phyloP scores from a whole-genome alignment of 2,797 vertebrate species.

The Clarias platycephalus region DNA sequence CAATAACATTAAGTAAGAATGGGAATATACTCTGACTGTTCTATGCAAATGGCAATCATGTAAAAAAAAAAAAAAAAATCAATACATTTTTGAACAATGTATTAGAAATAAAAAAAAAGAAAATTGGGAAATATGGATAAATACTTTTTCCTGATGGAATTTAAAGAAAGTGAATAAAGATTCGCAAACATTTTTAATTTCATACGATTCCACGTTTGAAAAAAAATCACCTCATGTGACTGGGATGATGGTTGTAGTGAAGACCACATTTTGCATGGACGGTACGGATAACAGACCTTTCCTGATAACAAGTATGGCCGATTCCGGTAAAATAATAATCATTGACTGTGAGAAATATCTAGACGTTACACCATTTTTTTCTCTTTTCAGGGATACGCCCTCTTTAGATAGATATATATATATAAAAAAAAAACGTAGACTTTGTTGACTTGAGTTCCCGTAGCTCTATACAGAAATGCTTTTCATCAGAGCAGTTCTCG shows the following conservation, averaged over 20 bases:
- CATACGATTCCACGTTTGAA: conserved; percentile 61
- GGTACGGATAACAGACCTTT: conserved; percentile 45
- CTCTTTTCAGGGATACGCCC: conserved; percentile 73
- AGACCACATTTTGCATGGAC: conserved; percentile 39
- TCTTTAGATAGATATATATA: conserved; percentile 52
- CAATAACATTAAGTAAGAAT: conserved; percentile 85
- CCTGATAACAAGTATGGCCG: conserved; percentile 68
- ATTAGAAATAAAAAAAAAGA: conserved; percentile 66
- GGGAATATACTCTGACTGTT: conserved; percentile 78
- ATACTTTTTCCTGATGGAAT: conserved; percentile 66
- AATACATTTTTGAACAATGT: conserved; percentile 62
- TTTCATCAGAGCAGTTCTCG: conserved; percentile 40
- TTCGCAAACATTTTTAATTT: conserved; percentile 23
- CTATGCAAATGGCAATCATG: conserved; percentile 73
- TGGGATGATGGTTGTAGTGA: conserved; percentile 45
- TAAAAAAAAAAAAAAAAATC: conserved; percentile 66
- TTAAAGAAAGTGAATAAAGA: conserved; percentile 69
- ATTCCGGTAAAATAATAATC: conserved; percentile 74
- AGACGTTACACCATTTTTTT: conserved; percentile 77
- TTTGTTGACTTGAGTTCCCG: conserved; percentile 69
- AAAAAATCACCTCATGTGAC: conserved; percentile 50
- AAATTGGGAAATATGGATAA: conserved; percentile 63
- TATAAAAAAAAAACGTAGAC: conserved; percentile 48
- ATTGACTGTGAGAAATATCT: conserved; percentile 78
- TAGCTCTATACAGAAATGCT: conserved; percentile 74